Evolutionary conservation across 2,797 vertebrate species (phyloP).

Genomic region (Melopsittacus undulatus): DNA sequence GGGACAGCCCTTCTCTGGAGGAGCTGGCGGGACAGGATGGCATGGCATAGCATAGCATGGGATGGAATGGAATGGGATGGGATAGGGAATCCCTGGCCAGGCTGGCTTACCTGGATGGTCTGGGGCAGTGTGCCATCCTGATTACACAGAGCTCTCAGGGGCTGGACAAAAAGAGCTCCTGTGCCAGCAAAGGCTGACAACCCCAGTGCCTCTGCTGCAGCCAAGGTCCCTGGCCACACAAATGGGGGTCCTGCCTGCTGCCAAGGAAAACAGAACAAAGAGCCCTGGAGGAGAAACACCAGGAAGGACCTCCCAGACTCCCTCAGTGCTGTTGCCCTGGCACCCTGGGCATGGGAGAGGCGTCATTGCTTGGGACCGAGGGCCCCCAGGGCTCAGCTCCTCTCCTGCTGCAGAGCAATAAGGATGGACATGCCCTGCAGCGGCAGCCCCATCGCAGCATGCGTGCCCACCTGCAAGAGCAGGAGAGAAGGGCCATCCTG

Average conservation of each 20-base stretch:
- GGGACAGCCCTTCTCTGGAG: no score
- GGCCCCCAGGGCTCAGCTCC: background rate
- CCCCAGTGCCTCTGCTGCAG: background rate
- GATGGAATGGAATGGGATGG: no score
- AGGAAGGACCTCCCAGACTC: no score
- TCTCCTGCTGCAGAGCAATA: background rate
- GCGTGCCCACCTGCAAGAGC: background rate
- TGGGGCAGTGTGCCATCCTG: background rate
- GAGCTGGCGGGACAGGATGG: no score
- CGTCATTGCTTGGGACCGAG: background rate
- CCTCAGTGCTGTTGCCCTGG: no score
- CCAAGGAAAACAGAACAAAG: background rate
- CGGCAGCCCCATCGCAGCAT: background rate
- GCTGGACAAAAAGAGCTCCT: no score
- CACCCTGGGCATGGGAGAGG: no score
- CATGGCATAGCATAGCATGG: no score
- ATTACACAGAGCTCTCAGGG: background rate
- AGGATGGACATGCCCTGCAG: background rate
- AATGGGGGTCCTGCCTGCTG: background rate
- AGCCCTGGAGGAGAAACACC: no score
- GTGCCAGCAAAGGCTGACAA: fast-evolving
- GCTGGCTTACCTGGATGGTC: no score
- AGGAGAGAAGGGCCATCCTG: background rate
- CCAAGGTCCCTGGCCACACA: background rate
- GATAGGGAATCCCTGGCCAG: no score